Evolutionary conservation across 2,113 vertebrate species (phyloP).

Genomic region (Catharus bicknelli): DNA sequence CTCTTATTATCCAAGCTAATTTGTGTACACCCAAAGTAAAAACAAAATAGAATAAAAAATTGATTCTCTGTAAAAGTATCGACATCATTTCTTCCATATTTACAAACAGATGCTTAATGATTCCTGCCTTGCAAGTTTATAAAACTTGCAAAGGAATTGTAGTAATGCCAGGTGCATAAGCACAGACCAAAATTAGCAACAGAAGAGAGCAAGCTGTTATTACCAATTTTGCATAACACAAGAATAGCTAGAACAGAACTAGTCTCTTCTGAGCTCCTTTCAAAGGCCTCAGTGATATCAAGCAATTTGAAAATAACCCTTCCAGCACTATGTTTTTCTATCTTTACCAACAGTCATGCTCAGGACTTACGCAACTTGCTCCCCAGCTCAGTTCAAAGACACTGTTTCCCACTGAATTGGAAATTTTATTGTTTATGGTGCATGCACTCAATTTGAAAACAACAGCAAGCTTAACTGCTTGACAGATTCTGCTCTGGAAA

Average conservation of each 20-base stretch:
- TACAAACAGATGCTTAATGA: slow-evolving; percentile 45
- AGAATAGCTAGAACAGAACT: neutral
- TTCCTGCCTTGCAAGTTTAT: neutral
- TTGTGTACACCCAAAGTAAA: neutral
- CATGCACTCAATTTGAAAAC: neutral
- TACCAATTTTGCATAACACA: neutral
- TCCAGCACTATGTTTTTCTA: neutral
- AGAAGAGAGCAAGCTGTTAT: slow-evolving; percentile 25
- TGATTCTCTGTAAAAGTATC: neutral
- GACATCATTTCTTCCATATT: neutral
- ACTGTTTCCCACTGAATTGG: slow-evolving; percentile 2
- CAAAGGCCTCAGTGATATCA: neutral
- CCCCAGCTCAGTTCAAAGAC: neutral
- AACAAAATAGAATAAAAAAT: neutral
- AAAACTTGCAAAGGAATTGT: slow-evolving; percentile 29
- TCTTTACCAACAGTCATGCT: neutral
- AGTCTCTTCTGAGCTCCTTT: neutral
- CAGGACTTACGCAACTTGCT: neutral
- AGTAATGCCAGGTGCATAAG: slow-evolving; percentile 3
- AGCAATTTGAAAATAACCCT: slow-evolving; percentile 14
- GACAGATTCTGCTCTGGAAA: neutral
- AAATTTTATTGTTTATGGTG: slow-evolving; percentile 31
- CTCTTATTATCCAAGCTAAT: neutral
- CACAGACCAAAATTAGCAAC: slow-evolving; percentile 39
- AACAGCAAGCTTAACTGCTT: neutral